A percentile compares a stretch with the other conserved stretches of the same genome.
Conservation (phyloP, 2,797 vertebrate species). For the Limnodromus scolopaceus region DNA sequence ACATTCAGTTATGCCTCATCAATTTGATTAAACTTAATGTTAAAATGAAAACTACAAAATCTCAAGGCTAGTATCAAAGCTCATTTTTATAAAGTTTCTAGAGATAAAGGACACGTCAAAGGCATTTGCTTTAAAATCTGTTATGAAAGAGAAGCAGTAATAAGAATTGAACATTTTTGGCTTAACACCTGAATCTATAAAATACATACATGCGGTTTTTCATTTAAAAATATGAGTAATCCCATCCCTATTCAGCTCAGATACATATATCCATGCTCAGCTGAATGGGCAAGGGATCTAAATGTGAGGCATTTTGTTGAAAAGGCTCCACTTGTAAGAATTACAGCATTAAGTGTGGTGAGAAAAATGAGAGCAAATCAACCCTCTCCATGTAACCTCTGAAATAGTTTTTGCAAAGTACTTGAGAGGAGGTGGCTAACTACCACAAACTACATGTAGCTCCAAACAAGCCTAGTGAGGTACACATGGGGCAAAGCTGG, state of each 20-base stretch:
- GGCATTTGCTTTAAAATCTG: not conserved
- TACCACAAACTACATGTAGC: fast-evolving
- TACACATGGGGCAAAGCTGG: fast-evolving
- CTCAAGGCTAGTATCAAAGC: not conserved
- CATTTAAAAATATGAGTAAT: not conserved
- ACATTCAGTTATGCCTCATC: not conserved
- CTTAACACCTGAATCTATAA: not conserved
- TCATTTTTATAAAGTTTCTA: not conserved
- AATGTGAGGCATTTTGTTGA: not conserved
- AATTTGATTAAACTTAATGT: constrained; percentile 2
- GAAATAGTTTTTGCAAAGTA: not conserved
- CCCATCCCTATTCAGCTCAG: not conserved
- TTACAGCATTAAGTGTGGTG: not conserved
- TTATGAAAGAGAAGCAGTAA: not conserved
- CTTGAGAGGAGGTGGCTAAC: too few relatives aligned
- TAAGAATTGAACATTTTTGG: not conserved
- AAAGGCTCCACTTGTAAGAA: not conserved
- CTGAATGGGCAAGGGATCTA: not conserved
- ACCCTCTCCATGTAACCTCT: not conserved
- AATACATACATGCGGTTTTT: not conserved
- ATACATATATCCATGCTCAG: not conserved
- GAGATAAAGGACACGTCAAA: not conserved
- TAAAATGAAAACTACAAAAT: constrained; percentile 13
- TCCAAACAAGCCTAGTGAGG: not conserved
- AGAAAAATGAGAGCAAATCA: not conserved